Evolutionary conservation across 2,113 vertebrate genomes (phyloP).

Genomic region (Etia nguti): DNA sequence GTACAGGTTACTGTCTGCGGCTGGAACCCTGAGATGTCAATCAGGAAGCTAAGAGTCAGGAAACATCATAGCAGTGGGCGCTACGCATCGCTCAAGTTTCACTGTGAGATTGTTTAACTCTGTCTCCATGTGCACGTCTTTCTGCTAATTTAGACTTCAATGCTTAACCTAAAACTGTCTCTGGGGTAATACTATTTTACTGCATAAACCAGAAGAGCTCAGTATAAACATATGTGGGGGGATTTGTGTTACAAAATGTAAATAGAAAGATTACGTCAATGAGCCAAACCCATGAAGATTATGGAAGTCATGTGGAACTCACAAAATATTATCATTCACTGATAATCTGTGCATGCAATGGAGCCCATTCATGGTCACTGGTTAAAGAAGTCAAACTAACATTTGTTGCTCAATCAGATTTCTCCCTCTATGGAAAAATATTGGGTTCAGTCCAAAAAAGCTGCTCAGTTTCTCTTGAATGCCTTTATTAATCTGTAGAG

Average conservation of each 20-base stretch:
- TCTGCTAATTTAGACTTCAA: background rate
- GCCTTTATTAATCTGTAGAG: background rate
- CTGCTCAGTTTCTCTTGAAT: background rate
- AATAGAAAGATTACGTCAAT: background rate
- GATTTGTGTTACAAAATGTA: background rate
- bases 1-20: background rate
- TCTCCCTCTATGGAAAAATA: background rate
- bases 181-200: background rate
- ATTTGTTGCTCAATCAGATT: background rate
- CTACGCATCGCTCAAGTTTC: background rate
- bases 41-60: background rate
- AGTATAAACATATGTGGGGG: background rate
- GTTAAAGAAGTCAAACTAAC: background rate
- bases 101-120: background rate
- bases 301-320: background rate
- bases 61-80: background rate
- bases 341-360: background rate
- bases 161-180: background rate
- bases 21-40: background rate
- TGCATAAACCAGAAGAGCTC: background rate
- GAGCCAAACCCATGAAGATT: background rate
- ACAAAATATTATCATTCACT: background rate
- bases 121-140: background rate
- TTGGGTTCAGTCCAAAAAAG: background rate
- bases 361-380: background rate